A percentile compares a stretch with the other conserved stretches of the same genome.
These are phyloP conservation scores for Vimba vimba DNA, from an alignment of 2,113 vertebrate genomes.

Conservation along the genomic window DNA sequence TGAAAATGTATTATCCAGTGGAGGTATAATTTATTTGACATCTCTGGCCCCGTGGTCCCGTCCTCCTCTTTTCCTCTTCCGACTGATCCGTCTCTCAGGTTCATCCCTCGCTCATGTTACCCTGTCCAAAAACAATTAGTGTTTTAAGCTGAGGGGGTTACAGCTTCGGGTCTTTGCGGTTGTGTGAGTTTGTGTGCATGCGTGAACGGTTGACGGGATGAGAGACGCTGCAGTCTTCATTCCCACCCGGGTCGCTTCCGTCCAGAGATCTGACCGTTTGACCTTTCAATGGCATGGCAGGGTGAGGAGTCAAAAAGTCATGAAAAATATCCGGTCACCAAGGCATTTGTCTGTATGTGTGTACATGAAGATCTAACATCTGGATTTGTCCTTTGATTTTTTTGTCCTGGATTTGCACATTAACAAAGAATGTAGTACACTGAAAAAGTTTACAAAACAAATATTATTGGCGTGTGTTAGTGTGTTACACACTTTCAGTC, in stretches of 20 bases:
- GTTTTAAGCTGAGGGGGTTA: conserved; percentile 62
- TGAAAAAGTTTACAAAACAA: no score
- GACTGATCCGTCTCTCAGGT: conserved; percentile 34
- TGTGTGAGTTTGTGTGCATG: conserved; percentile 28
- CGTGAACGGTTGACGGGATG: conserved; percentile 46
- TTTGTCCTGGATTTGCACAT: neutral
- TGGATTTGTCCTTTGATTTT: conserved; percentile 42
- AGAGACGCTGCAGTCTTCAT: conserved; percentile 56
- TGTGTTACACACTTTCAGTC: no score
- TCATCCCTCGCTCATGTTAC: conserved; percentile 52
- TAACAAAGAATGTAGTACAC: neutral
- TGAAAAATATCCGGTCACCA: conserved; percentile 70
- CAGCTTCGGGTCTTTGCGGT: conserved; percentile 33
- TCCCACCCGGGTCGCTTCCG: conserved; percentile 61
- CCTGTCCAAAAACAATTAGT: conserved; percentile 67
- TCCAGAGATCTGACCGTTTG: conserved; percentile 50
- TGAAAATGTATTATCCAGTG: conserved; percentile 52
- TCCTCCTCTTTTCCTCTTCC: conserved; percentile 37
- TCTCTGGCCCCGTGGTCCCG: conserved; percentile 10
- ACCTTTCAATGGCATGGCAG: conserved; percentile 58
- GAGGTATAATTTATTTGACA: conserved; percentile 55
- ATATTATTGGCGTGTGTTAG: no score
- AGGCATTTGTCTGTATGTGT: conserved; percentile 41
- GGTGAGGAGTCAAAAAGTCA: conserved; percentile 61
- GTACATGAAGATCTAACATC: conserved; percentile 27